A percentile compares a stretch with the other conserved stretches of the same genome.
phyloP scores from a whole-genome alignment of 2,113 vertebrate species.

The Anguilla rostrata region DNA sequence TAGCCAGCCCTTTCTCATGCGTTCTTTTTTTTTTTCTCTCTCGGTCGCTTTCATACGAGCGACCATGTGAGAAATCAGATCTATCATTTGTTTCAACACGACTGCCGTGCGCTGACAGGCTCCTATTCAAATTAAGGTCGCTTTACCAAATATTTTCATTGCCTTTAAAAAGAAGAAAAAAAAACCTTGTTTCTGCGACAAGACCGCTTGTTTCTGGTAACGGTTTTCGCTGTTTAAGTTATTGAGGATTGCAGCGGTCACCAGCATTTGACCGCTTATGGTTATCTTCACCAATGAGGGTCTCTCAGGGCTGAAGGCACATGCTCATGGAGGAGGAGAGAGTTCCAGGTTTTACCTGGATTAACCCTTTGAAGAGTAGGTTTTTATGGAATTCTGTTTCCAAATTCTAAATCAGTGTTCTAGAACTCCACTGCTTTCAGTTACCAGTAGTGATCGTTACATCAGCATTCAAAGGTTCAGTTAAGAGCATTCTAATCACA shows the following conservation, averaged over 20 bases:
- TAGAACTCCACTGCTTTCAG: too few species aligned
- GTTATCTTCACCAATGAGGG: neutral
- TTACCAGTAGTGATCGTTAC: too few species aligned
- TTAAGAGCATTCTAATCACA: too few species aligned
- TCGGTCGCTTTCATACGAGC: neutral
- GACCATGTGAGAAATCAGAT: neutral
- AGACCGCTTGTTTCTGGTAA: neutral
- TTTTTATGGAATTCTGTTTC: too few species aligned
- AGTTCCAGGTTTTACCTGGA: neutral
- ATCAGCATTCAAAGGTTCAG: too few species aligned
- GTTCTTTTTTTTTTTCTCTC: constrained; percentile 27
- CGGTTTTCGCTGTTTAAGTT: neutral
- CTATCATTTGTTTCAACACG: constrained; percentile 8
- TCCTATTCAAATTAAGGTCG: neutral
- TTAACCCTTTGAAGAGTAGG: too few species aligned
- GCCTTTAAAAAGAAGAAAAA: neutral
- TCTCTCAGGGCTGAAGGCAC: neutral
- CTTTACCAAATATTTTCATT: neutral
- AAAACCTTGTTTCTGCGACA: neutral
- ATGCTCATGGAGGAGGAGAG: neutral
- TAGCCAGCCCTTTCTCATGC: neutral
- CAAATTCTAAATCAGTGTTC: too few species aligned
- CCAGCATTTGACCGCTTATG: neutral
- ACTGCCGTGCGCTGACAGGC: neutral
- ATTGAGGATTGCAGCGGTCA: neutral